phyloP scores from a whole-genome alignment of 2,888 invertebrate species.

The Lepas anatifera region DNA sequence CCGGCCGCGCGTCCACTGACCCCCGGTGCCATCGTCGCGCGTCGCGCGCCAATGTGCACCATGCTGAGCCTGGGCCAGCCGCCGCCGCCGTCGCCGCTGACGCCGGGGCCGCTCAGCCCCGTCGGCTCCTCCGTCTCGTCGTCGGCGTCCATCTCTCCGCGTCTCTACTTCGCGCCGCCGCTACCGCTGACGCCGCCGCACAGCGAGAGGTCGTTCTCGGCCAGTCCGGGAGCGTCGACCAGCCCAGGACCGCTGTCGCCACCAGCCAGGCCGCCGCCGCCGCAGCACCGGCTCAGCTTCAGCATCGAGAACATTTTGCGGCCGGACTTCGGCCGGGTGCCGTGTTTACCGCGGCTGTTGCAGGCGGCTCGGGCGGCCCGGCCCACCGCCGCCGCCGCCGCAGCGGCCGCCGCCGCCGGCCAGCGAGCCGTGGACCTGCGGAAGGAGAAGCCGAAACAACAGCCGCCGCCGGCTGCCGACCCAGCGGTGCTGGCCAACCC shows the following conservation, averaged over 20 bases:
- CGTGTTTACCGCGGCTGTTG: constrained; percentile 15
- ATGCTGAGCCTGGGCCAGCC: background rate
- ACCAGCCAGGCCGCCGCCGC: constrained; percentile 17
- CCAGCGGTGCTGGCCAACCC: constrained; percentile 24
- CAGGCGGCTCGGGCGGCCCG: constrained; percentile 3
- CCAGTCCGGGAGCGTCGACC: background rate
- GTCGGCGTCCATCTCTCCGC: background rate
- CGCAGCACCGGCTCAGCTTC: constrained; percentile 20
- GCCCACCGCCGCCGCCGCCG: background rate
- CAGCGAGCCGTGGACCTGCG: constrained; percentile 14
- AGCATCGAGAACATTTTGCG: constrained; percentile 28
- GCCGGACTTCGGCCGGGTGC: constrained; percentile 26
- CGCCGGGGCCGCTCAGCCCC: background rate
- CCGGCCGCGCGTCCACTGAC: constrained; percentile 18
- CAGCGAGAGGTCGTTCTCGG: background rate
- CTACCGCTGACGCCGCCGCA: constrained; percentile 9
- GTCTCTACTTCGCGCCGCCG: background rate
- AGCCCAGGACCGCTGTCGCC: constrained; percentile 16
- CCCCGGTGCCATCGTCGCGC: constrained; percentile 17
- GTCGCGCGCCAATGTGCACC: background rate
- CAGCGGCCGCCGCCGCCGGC: background rate
- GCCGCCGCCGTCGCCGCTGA: background rate
- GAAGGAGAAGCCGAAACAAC: background rate
- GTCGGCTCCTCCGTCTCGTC: background rate
- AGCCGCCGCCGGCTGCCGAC: constrained; percentile 11